Evolutionary conservation across 2,888 invertebrate species (phyloP), one percentile per base, ranked within the genome.

Genomic region (Diarsia brunnea): DNA sequence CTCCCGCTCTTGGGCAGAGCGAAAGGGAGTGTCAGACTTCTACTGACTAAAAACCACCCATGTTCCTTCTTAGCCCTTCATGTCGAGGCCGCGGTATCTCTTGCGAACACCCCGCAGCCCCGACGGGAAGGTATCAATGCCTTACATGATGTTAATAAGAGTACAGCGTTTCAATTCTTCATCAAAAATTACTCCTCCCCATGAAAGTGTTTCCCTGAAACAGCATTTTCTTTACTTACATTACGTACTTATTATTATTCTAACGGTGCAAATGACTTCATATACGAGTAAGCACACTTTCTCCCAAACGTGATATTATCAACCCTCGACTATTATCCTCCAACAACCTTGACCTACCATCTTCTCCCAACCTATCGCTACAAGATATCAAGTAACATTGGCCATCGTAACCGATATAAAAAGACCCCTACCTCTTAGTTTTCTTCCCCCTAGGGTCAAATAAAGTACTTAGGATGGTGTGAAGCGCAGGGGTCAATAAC

Each of bases 381-480:
- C 0, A 12, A 60, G 47, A 14, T 45, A 1, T 49, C 84, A 71
- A 73, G 55, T 27, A 21, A 73, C 0, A 65, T 21, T 76, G 68
- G 83, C 0, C 8, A 0, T 0, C 0, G 12, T 61, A 72, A 75
- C 87, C 75, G 58, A 66, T 72, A 68, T 88, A 53, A 58, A 72
- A 77, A 88, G 71, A 86, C 67, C 84, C 61, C 76, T 81, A 67
- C 67, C 73, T 79, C 60, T 66, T 72, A 73, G 71, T 66, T 78
- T 79, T 60, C 71, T 53, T 78, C 63, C 49, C 84, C 73, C 79
- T 43, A 49, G 71, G 73, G 81, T 74, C 55, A 55, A 78, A 88
- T 84, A 75, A 86, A 78, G 72, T 76, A 73, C 73, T 86, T 71
- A 78, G 66, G 58, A 72, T 71, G 31, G 58, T 55, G 43, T 65